These are phyloP conservation scores for Phalacrocorax aristotelis DNA, from an alignment of 2,113 vertebrate species.

Conservation along the genomic window DNA sequence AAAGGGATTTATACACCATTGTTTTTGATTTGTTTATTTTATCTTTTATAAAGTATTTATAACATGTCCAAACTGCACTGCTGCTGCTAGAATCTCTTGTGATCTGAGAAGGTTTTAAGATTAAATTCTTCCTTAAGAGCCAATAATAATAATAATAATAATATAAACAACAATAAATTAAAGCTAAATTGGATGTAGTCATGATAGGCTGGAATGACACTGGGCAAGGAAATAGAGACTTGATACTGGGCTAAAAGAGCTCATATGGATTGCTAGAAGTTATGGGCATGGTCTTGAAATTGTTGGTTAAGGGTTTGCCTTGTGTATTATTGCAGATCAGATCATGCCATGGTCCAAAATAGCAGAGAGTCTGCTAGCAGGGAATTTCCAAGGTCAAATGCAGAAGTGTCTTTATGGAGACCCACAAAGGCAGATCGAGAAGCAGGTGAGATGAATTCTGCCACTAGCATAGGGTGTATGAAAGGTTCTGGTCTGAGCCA, in stretches of 20 bases:
- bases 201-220: neutral
- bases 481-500: neutral
- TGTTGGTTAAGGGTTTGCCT: neutral
- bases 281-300: neutral
- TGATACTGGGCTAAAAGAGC: neutral
- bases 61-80: neutral
- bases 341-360: neutral
- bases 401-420: neutral
- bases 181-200: neutral
- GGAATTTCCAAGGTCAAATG: neutral
- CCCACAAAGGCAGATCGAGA: neutral
- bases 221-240: neutral
- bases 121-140: conserved; percentile 28
- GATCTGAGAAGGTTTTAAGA: conserved; percentile 57
- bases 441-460: neutral
- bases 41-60: conserved; percentile 31
- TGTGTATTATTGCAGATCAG: neutral
- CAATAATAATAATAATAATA: neutral
- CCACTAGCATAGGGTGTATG: neutral
- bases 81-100: conserved; percentile 46
- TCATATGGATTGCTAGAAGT: neutral
- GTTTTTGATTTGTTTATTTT: conserved; percentile 56
- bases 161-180: neutral
- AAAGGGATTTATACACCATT: conserved; percentile 60
- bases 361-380: neutral